A percentile compares a stretch with the other conserved stretches of the same genome.
phyloP scores from a whole-genome alignment of 2,888 invertebrate genomes.

The Temnothorax ravouxi region DNA sequence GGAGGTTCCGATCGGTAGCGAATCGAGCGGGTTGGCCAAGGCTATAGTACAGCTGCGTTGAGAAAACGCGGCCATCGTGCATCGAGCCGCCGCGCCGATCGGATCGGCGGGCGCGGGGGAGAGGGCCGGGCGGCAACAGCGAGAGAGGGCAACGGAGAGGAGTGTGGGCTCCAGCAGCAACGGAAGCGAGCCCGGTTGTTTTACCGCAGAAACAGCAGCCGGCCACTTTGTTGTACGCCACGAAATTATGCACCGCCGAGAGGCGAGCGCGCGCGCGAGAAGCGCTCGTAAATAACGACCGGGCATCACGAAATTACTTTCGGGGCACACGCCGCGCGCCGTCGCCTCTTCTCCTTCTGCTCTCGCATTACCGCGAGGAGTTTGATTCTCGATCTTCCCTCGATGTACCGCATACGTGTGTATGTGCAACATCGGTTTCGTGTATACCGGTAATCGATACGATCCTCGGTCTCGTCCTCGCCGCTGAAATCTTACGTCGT shows the following conservation, averaged over 20 bases:
- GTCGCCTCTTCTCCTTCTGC: constrained; percentile 29
- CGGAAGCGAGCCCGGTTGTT: constrained; percentile 50
- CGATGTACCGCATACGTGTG: neutral
- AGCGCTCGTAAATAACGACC: constrained; percentile 55
- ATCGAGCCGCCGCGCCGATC: constrained; percentile 5
- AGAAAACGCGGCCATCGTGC: constrained; percentile 54
- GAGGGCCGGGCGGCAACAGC: constrained; percentile 23
- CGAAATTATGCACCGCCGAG: constrained; percentile 61
- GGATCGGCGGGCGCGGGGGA: constrained; percentile 30
- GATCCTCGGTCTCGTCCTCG: neutral
- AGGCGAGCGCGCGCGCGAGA: constrained; percentile 47
- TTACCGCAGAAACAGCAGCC: constrained; percentile 55
- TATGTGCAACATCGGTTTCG: neutral
- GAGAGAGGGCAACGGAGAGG: constrained; percentile 8
- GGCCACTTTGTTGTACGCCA: constrained; percentile 64
- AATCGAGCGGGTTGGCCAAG: constrained; percentile 35
- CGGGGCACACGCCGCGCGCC: constrained; percentile 49
- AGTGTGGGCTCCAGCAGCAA: constrained; percentile 33
- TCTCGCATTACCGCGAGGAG: constrained; percentile 20
- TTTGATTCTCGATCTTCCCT: constrained; percentile 39
- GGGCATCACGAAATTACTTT: constrained; percentile 60
- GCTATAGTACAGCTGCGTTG: constrained; percentile 41
- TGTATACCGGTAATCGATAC: constrained; percentile 13
- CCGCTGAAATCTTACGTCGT: constrained; percentile 30
- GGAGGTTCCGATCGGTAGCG: constrained; percentile 28